phyloP scores from a whole-genome alignment of 2,113 vertebrate species.

The Xenus cinereus region DNA sequence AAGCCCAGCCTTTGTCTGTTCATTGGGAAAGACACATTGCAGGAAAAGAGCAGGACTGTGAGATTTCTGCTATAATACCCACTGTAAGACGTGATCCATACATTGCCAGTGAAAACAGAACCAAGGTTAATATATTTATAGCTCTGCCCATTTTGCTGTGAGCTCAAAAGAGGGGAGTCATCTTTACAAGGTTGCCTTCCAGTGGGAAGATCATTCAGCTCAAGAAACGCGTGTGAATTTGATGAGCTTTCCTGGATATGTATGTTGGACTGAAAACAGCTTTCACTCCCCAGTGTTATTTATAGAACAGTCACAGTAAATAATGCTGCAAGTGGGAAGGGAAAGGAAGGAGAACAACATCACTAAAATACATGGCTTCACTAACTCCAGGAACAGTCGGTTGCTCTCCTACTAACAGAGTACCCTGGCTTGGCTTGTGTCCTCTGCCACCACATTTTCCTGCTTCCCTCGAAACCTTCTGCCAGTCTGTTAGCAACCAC shows the following conservation, averaged over 20 bases:
- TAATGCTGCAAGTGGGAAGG: constrained; percentile 11
- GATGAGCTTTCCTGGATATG: constrained; percentile 24
- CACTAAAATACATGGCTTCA: not conserved
- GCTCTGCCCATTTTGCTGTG: not conserved
- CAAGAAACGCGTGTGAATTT: not conserved
- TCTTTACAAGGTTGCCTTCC: not conserved
- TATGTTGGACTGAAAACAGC: constrained; percentile 22
- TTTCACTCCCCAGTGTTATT: not conserved
- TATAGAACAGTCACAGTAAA: constrained; percentile 46
- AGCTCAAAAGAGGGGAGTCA: not conserved
- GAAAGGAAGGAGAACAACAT: constrained; percentile 29
- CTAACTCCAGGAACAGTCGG: not conserved
- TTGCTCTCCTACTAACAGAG: not conserved
- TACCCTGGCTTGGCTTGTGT: not conserved
- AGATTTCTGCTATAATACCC: not conserved
- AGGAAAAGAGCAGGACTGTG: not conserved
- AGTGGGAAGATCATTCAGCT: not conserved
- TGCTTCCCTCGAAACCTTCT: constrained; percentile 16
- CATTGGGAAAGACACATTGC: not conserved
- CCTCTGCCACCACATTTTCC: not conserved
- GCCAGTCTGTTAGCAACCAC: not conserved
- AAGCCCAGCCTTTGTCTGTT: not conserved
- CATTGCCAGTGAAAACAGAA: not conserved
- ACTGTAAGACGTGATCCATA: accelerated
- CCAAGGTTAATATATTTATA: not conserved